Evolutionary conservation across 1,140 invertebrate genomes (phyloP).

Genomic region (Brachionus plicatilis): DNA sequence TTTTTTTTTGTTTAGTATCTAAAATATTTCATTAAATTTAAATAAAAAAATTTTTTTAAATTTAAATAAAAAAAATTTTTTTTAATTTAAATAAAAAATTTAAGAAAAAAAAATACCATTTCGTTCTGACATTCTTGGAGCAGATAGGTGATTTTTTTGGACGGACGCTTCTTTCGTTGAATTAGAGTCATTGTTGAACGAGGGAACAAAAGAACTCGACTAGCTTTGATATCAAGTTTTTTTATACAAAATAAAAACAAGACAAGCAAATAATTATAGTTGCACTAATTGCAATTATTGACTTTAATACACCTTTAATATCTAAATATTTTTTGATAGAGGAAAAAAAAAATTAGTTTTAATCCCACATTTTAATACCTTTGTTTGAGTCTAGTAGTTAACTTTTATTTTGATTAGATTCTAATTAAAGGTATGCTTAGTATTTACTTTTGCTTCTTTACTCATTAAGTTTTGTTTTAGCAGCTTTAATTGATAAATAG

Average conservation of each 20-base stretch:
- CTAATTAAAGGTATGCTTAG: background rate
- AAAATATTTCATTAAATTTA: no score
- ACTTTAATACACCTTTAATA: slow-evolving; percentile 32
- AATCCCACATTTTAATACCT: background rate
- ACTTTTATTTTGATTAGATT: background rate
- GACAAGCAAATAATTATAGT: slow-evolving; percentile 5
- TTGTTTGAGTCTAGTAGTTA: background rate
- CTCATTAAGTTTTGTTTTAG: background rate
- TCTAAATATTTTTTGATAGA: slow-evolving; percentile 9
- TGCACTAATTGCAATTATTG: slow-evolving; percentile 26
- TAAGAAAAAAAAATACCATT: no score
- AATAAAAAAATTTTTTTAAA: background rate
- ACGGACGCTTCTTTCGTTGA: slow-evolving; percentile 11
- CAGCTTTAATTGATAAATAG: background rate
- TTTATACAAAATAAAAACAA: background rate
- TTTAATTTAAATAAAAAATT: background rate
- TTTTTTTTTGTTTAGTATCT: no score
- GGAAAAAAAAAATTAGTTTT: background rate
- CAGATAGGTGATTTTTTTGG: slow-evolving; percentile 14
- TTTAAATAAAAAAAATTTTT: no score
- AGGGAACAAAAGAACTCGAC: background rate
- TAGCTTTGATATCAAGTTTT: background rate
- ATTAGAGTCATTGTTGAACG: slow-evolving; percentile 8
- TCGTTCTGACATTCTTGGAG: slow-evolving; percentile 14
- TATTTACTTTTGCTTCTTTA: background rate